Conservation (phyloP, 2,113 vertebrate species). For the Saguinus midas region DNA sequence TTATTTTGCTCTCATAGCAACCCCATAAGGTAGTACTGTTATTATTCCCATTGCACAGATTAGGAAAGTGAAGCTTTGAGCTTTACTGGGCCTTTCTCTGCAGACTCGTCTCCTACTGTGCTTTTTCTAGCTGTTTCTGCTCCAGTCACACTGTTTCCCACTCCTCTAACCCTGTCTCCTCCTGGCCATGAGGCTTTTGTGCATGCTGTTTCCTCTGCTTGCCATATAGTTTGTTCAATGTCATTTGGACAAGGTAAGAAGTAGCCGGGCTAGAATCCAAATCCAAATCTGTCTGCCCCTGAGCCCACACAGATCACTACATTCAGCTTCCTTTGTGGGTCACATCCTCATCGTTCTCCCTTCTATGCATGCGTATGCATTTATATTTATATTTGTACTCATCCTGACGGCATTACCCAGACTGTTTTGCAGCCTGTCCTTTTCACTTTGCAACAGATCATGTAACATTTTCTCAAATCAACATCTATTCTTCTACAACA, state of each 20-base stretch:
- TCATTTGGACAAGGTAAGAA: not conserved
- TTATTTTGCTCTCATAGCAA: not conserved
- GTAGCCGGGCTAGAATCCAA: not conserved
- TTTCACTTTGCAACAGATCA: not conserved
- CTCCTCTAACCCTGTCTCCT: not conserved
- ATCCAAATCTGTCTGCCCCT: not conserved
- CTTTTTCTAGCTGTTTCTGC: not conserved
- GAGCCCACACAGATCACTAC: not conserved
- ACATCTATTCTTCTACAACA: constrained; percentile 29
- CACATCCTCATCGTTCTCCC: not conserved
- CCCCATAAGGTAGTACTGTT: too few relatives aligned
- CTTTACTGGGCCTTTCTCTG: not conserved
- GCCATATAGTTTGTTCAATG: not conserved
- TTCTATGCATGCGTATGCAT: not conserved
- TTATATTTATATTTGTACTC: not conserved
- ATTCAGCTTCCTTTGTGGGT: not conserved
- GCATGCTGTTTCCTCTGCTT: not conserved
- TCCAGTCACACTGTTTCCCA: not conserved
- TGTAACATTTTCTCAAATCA: constrained; percentile 46
- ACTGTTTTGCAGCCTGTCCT: not conserved
- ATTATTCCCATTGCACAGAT: not conserved
- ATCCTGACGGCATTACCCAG: not conserved
- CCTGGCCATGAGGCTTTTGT: not conserved
- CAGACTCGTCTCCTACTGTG: not conserved
- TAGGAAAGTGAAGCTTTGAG: not conserved